These are phyloP conservation scores for Apteryx mantelli DNA, from an alignment of 2,113 vertebrate genomes.

Conservation along the genomic window DNA sequence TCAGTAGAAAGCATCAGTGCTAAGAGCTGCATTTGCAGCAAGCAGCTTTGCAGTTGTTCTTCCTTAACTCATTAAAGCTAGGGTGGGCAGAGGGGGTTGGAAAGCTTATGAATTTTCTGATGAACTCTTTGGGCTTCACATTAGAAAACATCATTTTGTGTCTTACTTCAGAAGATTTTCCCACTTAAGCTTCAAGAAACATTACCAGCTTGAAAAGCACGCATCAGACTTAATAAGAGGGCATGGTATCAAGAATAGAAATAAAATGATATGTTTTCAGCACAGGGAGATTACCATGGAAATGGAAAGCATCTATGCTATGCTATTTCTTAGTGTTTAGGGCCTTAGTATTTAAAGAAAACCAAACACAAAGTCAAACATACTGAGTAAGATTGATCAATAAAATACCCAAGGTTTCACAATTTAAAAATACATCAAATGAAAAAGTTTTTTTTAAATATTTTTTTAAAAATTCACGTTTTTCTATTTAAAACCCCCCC, in stretches of 20 bases:
- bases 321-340: not conserved
- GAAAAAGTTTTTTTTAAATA: not conserved
- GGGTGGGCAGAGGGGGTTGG: not conserved
- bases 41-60: not conserved
- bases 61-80: not conserved
- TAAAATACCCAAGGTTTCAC: not conserved
- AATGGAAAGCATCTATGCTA: not conserved
- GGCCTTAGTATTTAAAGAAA: not conserved
- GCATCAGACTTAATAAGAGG: not conserved
- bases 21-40: too few relatives aligned
- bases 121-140: not conserved
- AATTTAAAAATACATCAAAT: not conserved
- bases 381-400: not conserved
- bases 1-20: not conserved
- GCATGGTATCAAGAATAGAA: not conserved
- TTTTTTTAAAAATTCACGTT: not conserved
- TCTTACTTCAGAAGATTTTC: not conserved
- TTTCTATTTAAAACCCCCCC: not conserved
- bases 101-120: not conserved
- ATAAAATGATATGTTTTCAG: not conserved
- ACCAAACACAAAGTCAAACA: not conserved
- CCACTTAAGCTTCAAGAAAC: not conserved
- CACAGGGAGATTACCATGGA: fast-evolving
- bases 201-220: not conserved
- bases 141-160: not conserved